Base-by-base conservation (phyloP, 2,113 vertebrate genomes). In the Pluvianellus socialis region DNA sequence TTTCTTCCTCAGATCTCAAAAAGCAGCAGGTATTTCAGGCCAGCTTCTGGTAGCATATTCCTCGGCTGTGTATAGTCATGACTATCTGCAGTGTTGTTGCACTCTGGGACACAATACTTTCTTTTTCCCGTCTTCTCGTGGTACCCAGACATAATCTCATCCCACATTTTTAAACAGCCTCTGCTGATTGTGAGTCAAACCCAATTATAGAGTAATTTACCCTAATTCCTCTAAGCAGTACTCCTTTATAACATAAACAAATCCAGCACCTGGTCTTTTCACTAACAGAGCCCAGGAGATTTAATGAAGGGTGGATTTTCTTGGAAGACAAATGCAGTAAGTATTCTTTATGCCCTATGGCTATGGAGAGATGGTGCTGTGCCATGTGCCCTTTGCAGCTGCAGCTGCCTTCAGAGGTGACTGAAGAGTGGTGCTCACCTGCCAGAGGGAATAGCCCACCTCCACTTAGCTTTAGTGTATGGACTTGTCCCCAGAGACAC, bases 311-410 rank as follows among this genome's bases (percentile, higher is more conserved):
- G 6, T 44, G 15, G 15, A 44, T 87, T 84, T 92, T 70, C 59
- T 40, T 58, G 44, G 59, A 83, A 76, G 33, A 5, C 13, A 86
- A 79, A 80, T 26, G 30, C 88, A 40, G 5, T 35, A 35, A 52
- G 22, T 8, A 14, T 53, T 49, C 32, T 62, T 45, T 1, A 0
- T 62, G 18, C 11, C 19, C 21, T 45, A 9, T 0, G 16, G 10
- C 14, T 0, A 0, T 3, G 8, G 53, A 32, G 68, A 67, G 6
- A 12, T 23, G 0, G 0, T 56, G 32, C 7, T 65, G 24, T 0
- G 1, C 33, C 0, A 0, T 2, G 9, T 16, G n/a, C 32, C 8
- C 27, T 45, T 44, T 66, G 45, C 44, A 83, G 21, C 63, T 53
- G 27, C 58, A 76, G 30, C 24, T 35, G 12, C 7, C 1, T 47